phyloP scores from a whole-genome alignment of 2,113 vertebrate species.

The Diadophis punctatus region DNA sequence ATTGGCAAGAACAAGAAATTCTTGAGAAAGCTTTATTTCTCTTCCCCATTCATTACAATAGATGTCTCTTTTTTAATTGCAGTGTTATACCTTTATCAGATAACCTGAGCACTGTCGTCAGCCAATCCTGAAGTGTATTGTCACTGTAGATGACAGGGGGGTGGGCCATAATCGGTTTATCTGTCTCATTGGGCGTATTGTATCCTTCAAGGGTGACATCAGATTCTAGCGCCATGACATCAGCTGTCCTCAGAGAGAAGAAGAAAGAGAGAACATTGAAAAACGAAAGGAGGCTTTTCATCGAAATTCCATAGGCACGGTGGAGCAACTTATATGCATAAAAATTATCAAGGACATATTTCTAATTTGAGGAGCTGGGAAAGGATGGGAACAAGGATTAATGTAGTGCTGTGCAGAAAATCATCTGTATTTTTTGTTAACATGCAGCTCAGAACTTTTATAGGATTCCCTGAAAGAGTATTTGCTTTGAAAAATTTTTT shows the following conservation, averaged over 20 bases:
- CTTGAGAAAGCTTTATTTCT: background rate
- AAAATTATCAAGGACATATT: background rate
- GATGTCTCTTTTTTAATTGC: background rate
- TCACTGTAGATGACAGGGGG: slow-evolving; percentile 76
- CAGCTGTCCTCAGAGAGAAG: slow-evolving; percentile 52
- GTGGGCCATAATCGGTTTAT: slow-evolving; percentile 82
- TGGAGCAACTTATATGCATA: background rate
- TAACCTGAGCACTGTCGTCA: slow-evolving; percentile 69
- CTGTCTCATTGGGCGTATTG: slow-evolving; percentile 66
- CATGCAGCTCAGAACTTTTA: background rate
- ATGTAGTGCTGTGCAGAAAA: background rate
- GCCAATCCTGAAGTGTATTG: slow-evolving; percentile 78
- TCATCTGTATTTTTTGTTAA: background rate
- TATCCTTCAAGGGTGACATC: slow-evolving; percentile 76
- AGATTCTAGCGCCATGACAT: slow-evolving; percentile 75
- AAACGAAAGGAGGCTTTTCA: background rate
- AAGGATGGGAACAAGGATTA: background rate
- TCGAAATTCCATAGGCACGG: background rate
- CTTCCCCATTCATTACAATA: background rate
- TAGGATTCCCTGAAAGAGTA: background rate
- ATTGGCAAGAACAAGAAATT: background rate
- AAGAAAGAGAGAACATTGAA: background rate
- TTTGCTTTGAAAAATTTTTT: background rate
- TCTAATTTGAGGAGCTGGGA: background rate
- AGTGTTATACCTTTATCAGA: slow-evolving; percentile 71